Conservation (phyloP, 2,888 invertebrate genomes). For the Cylindroiulus punctatus region DNA sequence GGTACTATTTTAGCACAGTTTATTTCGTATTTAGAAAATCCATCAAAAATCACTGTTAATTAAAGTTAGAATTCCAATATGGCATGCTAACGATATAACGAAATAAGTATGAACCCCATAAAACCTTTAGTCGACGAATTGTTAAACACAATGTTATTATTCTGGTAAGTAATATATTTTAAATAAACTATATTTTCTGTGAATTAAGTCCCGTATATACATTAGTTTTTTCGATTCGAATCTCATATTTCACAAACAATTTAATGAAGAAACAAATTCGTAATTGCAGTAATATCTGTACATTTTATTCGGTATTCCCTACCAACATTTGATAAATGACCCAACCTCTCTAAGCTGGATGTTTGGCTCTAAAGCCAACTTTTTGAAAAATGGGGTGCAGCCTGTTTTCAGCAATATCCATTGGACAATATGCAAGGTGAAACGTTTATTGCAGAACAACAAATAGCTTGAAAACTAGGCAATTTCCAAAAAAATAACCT, state of each 20-base stretch:
- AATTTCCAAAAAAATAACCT: no score
- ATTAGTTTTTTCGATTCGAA: background rate
- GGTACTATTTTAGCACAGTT: background rate
- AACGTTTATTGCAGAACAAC: no score
- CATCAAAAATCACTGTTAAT: background rate
- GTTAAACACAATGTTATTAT: background rate
- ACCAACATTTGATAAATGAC: background rate
- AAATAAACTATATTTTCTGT: background rate
- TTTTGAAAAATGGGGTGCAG: no score
- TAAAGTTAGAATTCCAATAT: background rate
- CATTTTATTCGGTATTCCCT: constrained; percentile 2
- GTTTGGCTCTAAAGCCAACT: background rate
- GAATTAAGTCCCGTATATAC: background rate
- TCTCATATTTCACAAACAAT: background rate
- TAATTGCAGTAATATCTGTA: constrained; percentile 26
- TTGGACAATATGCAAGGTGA: no score
- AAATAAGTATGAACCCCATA: background rate
- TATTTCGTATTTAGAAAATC: background rate
- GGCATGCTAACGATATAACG: background rate
- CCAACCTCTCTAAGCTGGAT: background rate
- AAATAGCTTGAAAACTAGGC: no score
- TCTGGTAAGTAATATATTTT: background rate
- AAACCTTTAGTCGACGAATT: background rate
- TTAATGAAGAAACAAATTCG: background rate
- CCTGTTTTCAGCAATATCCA: no score